Conservation (phyloP, 2,797 vertebrate species). For the Propithecus deckenii region DNA sequence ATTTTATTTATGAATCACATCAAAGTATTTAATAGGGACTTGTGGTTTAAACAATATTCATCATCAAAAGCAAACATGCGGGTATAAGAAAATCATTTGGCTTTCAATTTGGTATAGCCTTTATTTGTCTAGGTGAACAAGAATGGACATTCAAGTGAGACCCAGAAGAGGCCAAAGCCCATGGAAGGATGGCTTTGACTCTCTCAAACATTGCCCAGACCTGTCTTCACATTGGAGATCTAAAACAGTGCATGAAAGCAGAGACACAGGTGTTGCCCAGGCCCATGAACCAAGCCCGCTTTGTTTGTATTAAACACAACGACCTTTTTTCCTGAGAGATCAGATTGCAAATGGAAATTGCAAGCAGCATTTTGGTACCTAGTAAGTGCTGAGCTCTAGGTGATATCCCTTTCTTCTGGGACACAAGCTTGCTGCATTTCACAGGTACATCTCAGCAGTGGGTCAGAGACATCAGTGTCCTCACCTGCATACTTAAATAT, state of each 20-base stretch:
- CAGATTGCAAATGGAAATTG: slow-evolving; percentile 13
- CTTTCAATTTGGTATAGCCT: neutral
- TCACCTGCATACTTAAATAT: neutral
- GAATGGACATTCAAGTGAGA: neutral
- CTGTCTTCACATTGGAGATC: slow-evolving; percentile 61
- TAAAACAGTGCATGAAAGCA: neutral
- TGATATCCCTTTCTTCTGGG: neutral
- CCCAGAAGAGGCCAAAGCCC: neutral
- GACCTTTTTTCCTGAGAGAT: neutral
- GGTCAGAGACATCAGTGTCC: neutral
- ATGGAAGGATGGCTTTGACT: neutral
- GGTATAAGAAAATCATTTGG: neutral
- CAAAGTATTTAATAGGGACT: slow-evolving; percentile 38
- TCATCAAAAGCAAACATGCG: slow-evolving; percentile 7
- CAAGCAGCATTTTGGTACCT: neutral
- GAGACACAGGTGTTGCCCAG: slow-evolving; percentile 49
- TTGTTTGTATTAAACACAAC: neutral
- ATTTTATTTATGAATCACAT: slow-evolving; percentile 55
- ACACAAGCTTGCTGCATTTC: neutral
- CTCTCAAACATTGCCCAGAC: neutral
- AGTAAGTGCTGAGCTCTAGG: neutral
- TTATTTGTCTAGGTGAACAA: slow-evolving; percentile 17
- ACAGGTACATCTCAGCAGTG: neutral
- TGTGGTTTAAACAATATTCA: slow-evolving; percentile 11
- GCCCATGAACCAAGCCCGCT: neutral